These are phyloP conservation scores for Aramus guarauna DNA, from an alignment of 2,113 vertebrate genomes.

Conservation along the genomic window DNA sequence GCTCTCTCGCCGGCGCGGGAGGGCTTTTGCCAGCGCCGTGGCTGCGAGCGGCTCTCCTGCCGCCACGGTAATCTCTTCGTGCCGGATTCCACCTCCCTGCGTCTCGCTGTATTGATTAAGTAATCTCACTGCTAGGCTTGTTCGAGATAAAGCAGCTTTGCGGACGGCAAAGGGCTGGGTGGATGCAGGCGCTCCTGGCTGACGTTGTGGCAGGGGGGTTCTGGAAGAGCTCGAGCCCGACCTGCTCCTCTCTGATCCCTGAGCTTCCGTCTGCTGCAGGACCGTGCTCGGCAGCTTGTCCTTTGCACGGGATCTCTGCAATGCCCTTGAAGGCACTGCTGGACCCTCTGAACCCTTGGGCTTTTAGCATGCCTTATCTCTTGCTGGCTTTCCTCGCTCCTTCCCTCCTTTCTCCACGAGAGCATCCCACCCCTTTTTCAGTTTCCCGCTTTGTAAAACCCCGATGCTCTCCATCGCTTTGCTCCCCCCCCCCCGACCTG, in stretches of 20 bases:
- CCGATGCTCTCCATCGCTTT: background rate
- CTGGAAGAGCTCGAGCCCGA: background rate
- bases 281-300: background rate
- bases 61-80: background rate
- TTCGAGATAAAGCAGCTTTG: background rate
- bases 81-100: background rate
- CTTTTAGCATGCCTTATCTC: background rate
- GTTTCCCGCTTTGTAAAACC: background rate
- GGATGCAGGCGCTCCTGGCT: background rate
- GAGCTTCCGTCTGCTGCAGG: accelerated
- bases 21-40: background rate
- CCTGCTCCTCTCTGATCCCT: background rate
- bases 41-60: background rate
- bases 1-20: background rate
- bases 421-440: background rate
- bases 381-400: background rate
- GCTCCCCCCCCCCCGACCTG: background rate
- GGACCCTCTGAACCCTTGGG: background rate
- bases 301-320: background rate
- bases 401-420: background rate
- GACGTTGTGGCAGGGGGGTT: background rate
- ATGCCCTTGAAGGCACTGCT: background rate
- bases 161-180: background rate
- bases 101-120: slow-evolving; percentile 11
- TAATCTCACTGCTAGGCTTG: background rate